Conservation (phyloP, 2,888 invertebrate species). For the Synanthedon vespiformis region DNA sequence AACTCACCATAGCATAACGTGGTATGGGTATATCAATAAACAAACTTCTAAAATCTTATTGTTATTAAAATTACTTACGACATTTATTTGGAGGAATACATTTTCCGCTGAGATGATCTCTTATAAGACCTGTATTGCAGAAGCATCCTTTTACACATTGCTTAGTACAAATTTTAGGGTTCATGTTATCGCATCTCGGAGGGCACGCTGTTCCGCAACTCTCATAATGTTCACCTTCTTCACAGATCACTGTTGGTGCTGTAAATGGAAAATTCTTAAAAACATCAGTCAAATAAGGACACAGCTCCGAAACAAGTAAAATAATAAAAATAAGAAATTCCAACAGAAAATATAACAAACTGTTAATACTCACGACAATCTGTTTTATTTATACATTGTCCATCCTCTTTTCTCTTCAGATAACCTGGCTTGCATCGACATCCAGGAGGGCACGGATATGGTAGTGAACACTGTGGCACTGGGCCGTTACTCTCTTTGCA, state of each 20-base stretch:
- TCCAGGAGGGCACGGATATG: conserved; percentile 18
- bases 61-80: neutral
- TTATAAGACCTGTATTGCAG: neutral
- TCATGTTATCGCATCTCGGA: conserved; percentile 3
- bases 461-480: conserved; percentile 14
- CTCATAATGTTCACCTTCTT: neutral
- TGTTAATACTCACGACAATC: conserved; percentile 20
- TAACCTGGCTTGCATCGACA: conserved; percentile 24
- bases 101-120: neutral
- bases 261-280: neutral
- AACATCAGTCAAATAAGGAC: too few species aligned
- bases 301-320: too few species aligned
- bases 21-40: too few species aligned
- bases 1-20: too few species aligned
- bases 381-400: conserved; percentile 19
- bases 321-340: too few species aligned
- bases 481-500: conserved; percentile 20
- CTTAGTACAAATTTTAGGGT: conserved; percentile 1
- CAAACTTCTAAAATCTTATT: neutral
- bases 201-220: conserved; percentile 6
- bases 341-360: neutral
- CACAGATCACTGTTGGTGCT: neutral
- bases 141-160: conserved; percentile 1
- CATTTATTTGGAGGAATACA: neutral
- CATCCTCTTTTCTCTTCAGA: conserved; percentile 15